These are phyloP conservation scores for Poeciliopsis turneri DNA, from an alignment of 2,797 vertebrate genomes.

Conservation along the genomic window DNA sequence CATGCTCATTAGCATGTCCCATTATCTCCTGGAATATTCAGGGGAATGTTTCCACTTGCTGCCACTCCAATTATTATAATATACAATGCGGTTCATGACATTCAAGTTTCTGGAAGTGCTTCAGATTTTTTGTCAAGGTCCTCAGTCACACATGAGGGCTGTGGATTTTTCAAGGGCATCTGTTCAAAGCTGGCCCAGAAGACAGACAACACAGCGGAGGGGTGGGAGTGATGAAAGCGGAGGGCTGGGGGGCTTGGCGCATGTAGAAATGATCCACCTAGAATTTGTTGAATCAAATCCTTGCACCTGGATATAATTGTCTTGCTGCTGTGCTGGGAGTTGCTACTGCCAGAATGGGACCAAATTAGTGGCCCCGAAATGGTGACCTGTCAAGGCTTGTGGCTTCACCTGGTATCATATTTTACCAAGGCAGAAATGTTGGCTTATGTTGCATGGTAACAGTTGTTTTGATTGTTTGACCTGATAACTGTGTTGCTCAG, in stretches of 20 bases:
- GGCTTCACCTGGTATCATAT: conserved; percentile 90
- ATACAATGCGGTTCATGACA: conserved; percentile 83
- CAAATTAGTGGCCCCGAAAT: conserved; percentile 95
- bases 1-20: conserved; percentile 84
- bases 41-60: conserved; percentile 80
- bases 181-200: conserved; percentile 86
- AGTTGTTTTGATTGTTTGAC: conserved; percentile 62
- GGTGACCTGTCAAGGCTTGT: conserved; percentile 91
- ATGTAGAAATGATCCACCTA: conserved; percentile 90
- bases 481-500: conserved; percentile 37
- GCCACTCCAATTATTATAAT: conserved; percentile 83
- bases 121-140: conserved; percentile 82
- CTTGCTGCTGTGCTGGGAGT: conserved; percentile 94
- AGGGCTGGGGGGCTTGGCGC: conserved; percentile 52
- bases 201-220: conserved; percentile 72
- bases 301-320: conserved; percentile 99
- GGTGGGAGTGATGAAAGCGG: conserved; percentile 26
- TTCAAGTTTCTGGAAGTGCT: conserved; percentile 84
- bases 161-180: conserved; percentile 89
- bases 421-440: conserved; percentile 85
- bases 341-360: conserved; percentile 90
- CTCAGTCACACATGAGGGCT: conserved; percentile 78
- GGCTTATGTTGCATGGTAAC: conserved; percentile 64
- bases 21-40: conserved; percentile 83
- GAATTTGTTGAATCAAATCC: conserved; percentile 98